These are phyloP conservation scores for Heteronetta atricapilla DNA, from an alignment of 2,113 vertebrate species.

Conservation along the genomic window DNA sequence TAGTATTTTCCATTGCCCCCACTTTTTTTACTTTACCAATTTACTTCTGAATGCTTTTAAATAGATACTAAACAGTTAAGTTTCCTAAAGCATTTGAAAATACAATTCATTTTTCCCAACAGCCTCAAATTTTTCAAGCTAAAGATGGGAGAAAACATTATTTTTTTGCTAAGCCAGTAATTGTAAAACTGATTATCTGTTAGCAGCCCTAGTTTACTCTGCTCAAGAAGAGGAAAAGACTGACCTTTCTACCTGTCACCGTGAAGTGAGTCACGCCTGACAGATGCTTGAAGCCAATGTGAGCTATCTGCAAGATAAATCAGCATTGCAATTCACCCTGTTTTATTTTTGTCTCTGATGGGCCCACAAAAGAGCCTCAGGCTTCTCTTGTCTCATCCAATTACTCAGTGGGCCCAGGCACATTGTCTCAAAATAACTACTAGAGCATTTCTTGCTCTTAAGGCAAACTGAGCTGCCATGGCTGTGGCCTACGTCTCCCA, in stretches of 20 bases:
- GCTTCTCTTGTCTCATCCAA: background rate
- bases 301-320: background rate
- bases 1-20: background rate
- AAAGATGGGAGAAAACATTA: background rate
- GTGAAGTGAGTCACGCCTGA: background rate
- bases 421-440: background rate
- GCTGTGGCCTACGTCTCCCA: background rate
- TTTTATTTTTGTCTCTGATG: background rate
- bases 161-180: background rate
- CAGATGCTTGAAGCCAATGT: background rate
- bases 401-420: background rate
- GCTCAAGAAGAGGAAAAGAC: background rate
- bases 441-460: background rate
- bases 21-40: background rate
- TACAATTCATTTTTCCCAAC: background rate
- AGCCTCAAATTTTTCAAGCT: background rate
- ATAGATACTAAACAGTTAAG: background rate
- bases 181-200: conserved; percentile 14
- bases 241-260: conserved; percentile 32
- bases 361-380: background rate
- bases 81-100: background rate
- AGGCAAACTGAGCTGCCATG: background rate
- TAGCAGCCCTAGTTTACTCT: background rate
- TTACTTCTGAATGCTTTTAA: background rate
- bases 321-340: background rate